phyloP scores from a whole-genome alignment of 2,113 vertebrate genomes.

The Setophaga coronata region DNA sequence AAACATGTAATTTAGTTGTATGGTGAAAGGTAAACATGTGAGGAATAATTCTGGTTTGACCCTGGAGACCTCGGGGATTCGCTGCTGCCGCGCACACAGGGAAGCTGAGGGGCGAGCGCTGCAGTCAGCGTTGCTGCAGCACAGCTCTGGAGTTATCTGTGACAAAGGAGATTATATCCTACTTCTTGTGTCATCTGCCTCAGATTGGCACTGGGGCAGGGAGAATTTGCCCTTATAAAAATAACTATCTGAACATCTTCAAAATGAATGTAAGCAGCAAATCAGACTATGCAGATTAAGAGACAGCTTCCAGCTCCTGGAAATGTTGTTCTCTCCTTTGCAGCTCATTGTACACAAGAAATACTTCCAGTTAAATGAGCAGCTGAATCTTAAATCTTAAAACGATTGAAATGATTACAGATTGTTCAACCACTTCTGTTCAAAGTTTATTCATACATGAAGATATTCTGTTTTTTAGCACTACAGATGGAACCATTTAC shows the following conservation, averaged over 20 bases:
- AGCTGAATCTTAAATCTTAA: conserved; percentile 66
- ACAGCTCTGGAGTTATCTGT: not conserved
- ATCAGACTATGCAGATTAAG: conserved; percentile 43
- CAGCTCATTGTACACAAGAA: conserved; percentile 31
- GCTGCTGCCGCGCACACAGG: rapidly evolving
- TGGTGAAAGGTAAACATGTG: not conserved
- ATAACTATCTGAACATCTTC: conserved; percentile 15
- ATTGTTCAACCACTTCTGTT: conserved; percentile 59
- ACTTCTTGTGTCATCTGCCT: not conserved
- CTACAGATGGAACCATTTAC: conserved; percentile 59
- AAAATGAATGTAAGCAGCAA: conserved; percentile 28
- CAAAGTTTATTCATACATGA: conserved; percentile 67
- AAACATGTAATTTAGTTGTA: not conserved
- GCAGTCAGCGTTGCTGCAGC: not conserved
- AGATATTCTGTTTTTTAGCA: conserved; percentile 41
- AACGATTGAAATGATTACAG: conserved; percentile 54
- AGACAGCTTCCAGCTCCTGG: conserved; percentile 8
- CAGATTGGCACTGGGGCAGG: conserved; percentile 8
- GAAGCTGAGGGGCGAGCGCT: not conserved
- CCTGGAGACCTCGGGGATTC: not conserved
- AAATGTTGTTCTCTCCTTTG: conserved; percentile 52
- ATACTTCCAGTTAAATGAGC: conserved; percentile 62
- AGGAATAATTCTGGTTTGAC: not conserved
- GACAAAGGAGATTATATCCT: conserved; percentile 1
- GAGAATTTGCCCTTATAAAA: conserved; percentile 30